phyloP scores from a whole-genome alignment of 2,888 invertebrate species.

The Macaria liturata region DNA sequence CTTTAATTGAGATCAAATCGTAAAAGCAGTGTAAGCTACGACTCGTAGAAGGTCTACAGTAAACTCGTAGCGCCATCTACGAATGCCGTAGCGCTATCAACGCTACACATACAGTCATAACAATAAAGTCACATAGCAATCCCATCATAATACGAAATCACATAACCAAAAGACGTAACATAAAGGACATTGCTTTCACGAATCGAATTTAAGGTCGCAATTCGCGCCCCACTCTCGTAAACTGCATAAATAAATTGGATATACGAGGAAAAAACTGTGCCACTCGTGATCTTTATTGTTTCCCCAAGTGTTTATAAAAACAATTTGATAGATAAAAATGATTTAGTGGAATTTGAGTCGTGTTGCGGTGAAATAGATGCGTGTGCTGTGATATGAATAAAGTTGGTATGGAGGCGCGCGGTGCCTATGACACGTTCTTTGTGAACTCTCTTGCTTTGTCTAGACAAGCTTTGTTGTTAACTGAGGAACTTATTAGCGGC shows the following conservation, averaged over 20 bases:
- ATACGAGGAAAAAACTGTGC: slow-evolving; percentile 44
- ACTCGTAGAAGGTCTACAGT: slow-evolving; percentile 1
- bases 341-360: slow-evolving; percentile 32
- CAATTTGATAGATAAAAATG: slow-evolving; percentile 19
- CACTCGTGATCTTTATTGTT: slow-evolving; percentile 51
- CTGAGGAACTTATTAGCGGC: slow-evolving; percentile 50
- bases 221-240: slow-evolving; percentile 48
- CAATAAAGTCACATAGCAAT: slow-evolving; percentile 1
- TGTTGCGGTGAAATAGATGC: slow-evolving; percentile 25
- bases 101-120: background rate
- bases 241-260: slow-evolving; percentile 54
- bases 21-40: too few relatives aligned
- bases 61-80: slow-evolving; percentile 8
- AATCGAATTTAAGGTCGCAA: slow-evolving; percentile 35
- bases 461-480: slow-evolving; percentile 53
- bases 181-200: slow-evolving; percentile 22
- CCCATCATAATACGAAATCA: slow-evolving; percentile 16
- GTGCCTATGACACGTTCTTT: slow-evolving; percentile 58
- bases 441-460: slow-evolving; percentile 50
- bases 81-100: background rate
- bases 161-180: slow-evolving; percentile 10
- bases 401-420: slow-evolving; percentile 36
- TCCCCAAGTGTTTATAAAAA: slow-evolving; percentile 43
- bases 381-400: slow-evolving; percentile 21
- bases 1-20: too few relatives aligned